These are phyloP conservation scores for Saturnia japonica DNA, from an alignment of 2,888 invertebrate genomes.

Conservation along the genomic window DNA sequence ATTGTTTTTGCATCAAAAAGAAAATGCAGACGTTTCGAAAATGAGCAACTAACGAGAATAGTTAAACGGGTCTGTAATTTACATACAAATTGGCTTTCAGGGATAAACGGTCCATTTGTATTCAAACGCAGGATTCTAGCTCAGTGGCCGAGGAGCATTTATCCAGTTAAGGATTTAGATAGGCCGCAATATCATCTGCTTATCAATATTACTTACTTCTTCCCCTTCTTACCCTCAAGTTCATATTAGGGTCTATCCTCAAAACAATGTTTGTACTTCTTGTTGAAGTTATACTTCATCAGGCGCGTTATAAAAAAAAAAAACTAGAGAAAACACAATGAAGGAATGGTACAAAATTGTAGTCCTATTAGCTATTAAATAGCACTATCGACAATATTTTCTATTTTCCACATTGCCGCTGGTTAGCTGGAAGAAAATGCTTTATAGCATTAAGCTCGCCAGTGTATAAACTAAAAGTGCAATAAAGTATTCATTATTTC, in stretches of 20 bases:
- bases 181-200: slow-evolving; percentile 57
- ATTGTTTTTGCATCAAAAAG: slow-evolving; percentile 52
- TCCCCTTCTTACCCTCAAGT: not conserved
- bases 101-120: slow-evolving; percentile 81
- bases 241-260: not conserved
- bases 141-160: slow-evolving; percentile 74
- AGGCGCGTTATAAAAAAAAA: no score
- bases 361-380: no score
- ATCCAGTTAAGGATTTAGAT: slow-evolving; percentile 76
- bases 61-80: slow-evolving; percentile 79
- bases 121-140: slow-evolving; percentile 75
- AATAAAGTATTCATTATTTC: no score
- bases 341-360: no score
- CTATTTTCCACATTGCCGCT: no score
- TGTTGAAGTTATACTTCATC: no score
- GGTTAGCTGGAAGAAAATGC: no score
- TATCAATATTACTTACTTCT: slow-evolving; percentile 48
- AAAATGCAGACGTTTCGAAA: slow-evolving; percentile 75
- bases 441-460: no score
- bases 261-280: not conserved
- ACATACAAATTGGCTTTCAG: slow-evolving; percentile 81
- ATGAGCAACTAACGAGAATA: slow-evolving; percentile 82
- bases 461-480: no score
- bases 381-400: no score
- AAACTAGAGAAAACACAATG: no score